phyloP scores from a whole-genome alignment of 2,797 vertebrate species.

The Pseudocheirus occidentalis region DNA sequence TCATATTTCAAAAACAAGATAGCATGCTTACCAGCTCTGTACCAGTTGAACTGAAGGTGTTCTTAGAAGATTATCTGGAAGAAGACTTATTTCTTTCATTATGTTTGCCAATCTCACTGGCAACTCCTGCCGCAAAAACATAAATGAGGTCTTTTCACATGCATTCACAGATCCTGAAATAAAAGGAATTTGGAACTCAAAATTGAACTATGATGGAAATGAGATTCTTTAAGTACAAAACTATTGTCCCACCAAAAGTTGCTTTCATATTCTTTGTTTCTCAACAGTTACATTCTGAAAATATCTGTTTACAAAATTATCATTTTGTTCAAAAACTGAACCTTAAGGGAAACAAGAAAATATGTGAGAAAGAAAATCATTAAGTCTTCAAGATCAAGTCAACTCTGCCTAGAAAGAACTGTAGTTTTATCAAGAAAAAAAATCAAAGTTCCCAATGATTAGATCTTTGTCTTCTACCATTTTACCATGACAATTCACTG shows the following conservation, averaged over 20 bases:
- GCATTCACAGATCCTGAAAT: constrained; percentile 93
- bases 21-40: constrained; percentile 91
- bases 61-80: constrained; percentile 95
- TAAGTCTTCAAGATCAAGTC: background rate
- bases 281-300: background rate
- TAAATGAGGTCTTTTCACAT: constrained; percentile 96
- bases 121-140: constrained; percentile 95
- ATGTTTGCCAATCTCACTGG: constrained; percentile 96
- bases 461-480: background rate
- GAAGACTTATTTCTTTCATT: constrained; percentile 97
- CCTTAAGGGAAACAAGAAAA: background rate
- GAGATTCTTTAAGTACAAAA: background rate
- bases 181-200: constrained; percentile 55
- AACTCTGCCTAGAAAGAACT: background rate
- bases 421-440: background rate
- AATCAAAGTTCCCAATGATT: background rate
- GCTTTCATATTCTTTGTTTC: background rate
- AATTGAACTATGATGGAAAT: constrained; percentile 44
- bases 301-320: background rate
- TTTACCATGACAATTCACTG: background rate
- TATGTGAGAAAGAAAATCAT: background rate
- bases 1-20: constrained; percentile 20
- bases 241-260: background rate
- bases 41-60: constrained; percentile 95
- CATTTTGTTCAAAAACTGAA: background rate